A percentile compares a stretch with the other conserved stretches of the same genome.
Evolutionary conservation across 2,113 vertebrate species (phyloP).

Genomic region (Tachysurus vachellii): DNA sequence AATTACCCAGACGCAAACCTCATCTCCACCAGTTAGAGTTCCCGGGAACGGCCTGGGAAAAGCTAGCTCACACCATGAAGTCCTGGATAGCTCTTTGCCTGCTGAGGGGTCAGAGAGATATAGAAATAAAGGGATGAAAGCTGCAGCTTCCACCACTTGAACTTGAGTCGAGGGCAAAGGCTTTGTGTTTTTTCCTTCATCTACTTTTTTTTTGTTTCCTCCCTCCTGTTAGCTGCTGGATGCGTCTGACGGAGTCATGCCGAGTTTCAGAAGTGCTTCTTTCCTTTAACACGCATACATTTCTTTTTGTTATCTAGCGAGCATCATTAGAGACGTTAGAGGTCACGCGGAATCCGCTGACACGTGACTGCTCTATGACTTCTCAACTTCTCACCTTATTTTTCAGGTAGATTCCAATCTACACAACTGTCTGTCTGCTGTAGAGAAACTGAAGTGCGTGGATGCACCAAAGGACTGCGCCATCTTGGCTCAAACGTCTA

Average conservation of each 20-base stretch:
- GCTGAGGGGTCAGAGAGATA: constrained; percentile 36
- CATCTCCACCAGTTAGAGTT: constrained; percentile 71
- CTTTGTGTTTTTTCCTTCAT: constrained; percentile 2
- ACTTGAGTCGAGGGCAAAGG: constrained; percentile 3
- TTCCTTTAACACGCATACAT: not conserved
- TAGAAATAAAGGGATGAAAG: not conserved
- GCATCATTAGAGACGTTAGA: constrained; percentile 2
- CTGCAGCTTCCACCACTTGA: not conserved
- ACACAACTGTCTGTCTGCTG: not conserved
- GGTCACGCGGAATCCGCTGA: not conserved
- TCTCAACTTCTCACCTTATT: not conserved
- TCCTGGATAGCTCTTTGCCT: constrained; percentile 16
- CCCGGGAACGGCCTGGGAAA: constrained; percentile 55
- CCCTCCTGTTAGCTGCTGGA: not conserved
- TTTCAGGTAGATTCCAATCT: not conserved
- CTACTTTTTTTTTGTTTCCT: not conserved
- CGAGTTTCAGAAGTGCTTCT: not conserved
- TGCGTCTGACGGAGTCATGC: not conserved
- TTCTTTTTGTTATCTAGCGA: not conserved
- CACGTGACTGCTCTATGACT: not conserved
- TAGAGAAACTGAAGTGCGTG: not conserved
- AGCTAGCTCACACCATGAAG: constrained; percentile 41
- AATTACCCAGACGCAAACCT: constrained; percentile 63
- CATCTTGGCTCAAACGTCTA: no score
- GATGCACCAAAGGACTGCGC: not conserved